Evolutionary conservation across 2,888 invertebrate species (phyloP), one percentile per base, ranked within the genome.

Genomic region (Tetramorium bicarinatum): DNA sequence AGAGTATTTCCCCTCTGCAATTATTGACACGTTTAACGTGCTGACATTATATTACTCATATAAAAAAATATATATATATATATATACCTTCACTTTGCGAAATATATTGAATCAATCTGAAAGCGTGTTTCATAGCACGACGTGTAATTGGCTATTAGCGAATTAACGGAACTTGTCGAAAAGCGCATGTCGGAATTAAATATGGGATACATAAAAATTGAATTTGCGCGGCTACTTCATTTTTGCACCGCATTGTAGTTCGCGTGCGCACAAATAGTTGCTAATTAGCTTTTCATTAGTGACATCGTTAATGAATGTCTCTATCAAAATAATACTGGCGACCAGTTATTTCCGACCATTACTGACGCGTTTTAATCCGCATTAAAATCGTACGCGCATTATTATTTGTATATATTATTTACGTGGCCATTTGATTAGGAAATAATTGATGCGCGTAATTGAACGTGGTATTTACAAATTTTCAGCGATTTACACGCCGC

Each of bases 381-480:
- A 72, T 79, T 79, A 79, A 79, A 79, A 72, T 79, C 18, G 59
- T 71, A 44, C n/a, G 64, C 38, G 25, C n/a, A 13, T 72, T 80
- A 61, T 80, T 74, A 80, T 72, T 79, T 79, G 59, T 72, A 79
- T 49, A 54, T 72, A 21, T 59, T 79, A 72, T 80, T 72, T 72
- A 59, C 18, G n/a, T n/a, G 21, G 13, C 34, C 47, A 56, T 59
- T 80, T 80, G 79, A 80, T 80, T 80, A 80, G 74, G 59, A 80
- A 80, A 69, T 80, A 80, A 80, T 80, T 80, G 74, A 80, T 80
- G 75, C 59, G 56, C 47, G 44, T 74, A 74, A 80, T 80, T 80
- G 25, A 61, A 80, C 59, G 59, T 61, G 59, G 13, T 80, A 80
- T 80, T 80, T 80, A 80, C 75, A 80, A 74, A 74, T 80, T 80